Percentiles rank a stretch among this genome's conserved stretches.
Conservation (phyloP, 2,113 vertebrate genomes). For the Xenopus tropicalis region UCB_Xtro_10.0 CM004449.2:130646501-130647000, state of each 20-base stretch:
- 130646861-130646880: conserved; percentile 41
- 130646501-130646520: too few species aligned
- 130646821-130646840: conserved; percentile 25
- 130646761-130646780: neutral
- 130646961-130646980: conserved; percentile 26
- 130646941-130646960: neutral
- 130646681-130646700: conserved; percentile 28
- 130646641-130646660: conserved; percentile 23
- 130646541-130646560: too few species aligned
- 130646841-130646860: conserved; percentile 26
- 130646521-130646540: too few species aligned
- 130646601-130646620: conserved; percentile 39
- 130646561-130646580: neutral
- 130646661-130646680: conserved; percentile 31
- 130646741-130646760: neutral
- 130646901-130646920: conserved; percentile 18
- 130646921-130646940: conserved; percentile 23
- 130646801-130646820: conserved; percentile 27
- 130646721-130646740: conserved; percentile 21
- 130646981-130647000: conserved; percentile 4
- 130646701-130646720: conserved; percentile 21
- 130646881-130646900: conserved; percentile 16
- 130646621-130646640: conserved; percentile 18
- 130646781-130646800: conserved; percentile 7
- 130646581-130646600: conserved; percentile 11